Evolutionary conservation across 2,797 vertebrate genomes (phyloP).

Genomic region (Cyclopterus lumpus): DNA sequence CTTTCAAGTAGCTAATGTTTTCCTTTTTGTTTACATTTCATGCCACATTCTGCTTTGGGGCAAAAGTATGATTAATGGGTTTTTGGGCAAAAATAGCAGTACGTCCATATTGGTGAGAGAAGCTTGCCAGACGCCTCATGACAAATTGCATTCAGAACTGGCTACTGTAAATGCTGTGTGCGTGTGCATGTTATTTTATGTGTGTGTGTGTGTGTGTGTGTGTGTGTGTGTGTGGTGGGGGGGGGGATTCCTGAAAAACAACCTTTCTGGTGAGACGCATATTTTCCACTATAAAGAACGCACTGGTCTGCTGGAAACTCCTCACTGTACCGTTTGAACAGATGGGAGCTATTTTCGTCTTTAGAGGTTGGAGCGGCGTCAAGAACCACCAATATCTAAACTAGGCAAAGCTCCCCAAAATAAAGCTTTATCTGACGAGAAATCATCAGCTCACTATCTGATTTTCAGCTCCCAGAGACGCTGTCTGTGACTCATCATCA

Average conservation of each 20-base stretch:
- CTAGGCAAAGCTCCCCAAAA: constrained; percentile 63
- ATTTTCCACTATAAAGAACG: constrained; percentile 59
- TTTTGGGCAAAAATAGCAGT: constrained; percentile 34
- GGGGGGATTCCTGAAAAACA: constrained; percentile 20
- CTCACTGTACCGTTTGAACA: constrained; percentile 53
- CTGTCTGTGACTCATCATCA: constrained; percentile 29
- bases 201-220: no score
- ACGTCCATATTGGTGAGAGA: constrained; percentile 29
- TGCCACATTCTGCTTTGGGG: constrained; percentile 30
- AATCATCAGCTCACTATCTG: constrained; percentile 51
- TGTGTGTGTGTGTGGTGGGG: no score
- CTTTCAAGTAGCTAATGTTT: constrained; percentile 34
- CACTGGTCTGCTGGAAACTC: constrained; percentile 50
- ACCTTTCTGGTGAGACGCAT: constrained; percentile 36
- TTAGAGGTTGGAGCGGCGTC: constrained; percentile 42
- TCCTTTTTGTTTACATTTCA: constrained; percentile 49
- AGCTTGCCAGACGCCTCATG: constrained; percentile 24
- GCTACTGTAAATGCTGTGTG: constrained; percentile 45
- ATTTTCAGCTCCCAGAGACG: constrained; percentile 37
- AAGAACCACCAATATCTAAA: constrained; percentile 71
- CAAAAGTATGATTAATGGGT: constrained; percentile 45
- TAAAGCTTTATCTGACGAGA: constrained; percentile 61
- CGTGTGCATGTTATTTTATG: background rate
- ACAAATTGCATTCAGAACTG: constrained; percentile 36
- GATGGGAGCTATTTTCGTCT: constrained; percentile 68